A percentile compares a stretch with the other conserved stretches of the same genome.
Conservation (phyloP, 92 coral and sea anemone genomes). For the Isaurus tuberculatus region DNA sequence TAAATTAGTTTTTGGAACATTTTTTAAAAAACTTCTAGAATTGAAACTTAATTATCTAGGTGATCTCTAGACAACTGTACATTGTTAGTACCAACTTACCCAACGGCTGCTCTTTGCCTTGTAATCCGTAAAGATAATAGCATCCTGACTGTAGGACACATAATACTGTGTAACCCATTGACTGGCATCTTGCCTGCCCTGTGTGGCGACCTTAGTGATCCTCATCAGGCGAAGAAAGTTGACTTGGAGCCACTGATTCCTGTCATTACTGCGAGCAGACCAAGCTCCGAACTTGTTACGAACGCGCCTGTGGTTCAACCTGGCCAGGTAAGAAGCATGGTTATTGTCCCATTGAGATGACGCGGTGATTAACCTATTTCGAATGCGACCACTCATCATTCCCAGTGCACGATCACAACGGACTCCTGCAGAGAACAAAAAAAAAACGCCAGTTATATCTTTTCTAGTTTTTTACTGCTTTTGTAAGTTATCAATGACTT, state of each 20-base stretch:
- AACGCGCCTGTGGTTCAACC: conserved; percentile 43
- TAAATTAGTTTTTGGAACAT: too few species aligned
- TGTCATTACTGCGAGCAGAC: conserved; percentile 48
- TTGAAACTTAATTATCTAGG: too few species aligned
- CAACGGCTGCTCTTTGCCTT: conserved; percentile 47
- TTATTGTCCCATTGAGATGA: conserved; percentile 48
- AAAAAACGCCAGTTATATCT: neutral
- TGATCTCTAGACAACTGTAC: neutral
- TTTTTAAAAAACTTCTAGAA: too few species aligned
- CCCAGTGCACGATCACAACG: conserved; percentile 49
- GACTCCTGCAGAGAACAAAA: conserved; percentile 4
- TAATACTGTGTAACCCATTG: conserved; percentile 48
- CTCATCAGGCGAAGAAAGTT: conserved; percentile 66
- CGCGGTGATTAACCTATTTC: conserved; percentile 46
- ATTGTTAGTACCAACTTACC: neutral
- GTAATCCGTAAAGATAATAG: conserved; percentile 42
- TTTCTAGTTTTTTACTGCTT: too few species aligned
- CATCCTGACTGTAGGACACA: conserved; percentile 59
- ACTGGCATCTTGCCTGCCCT: conserved; percentile 42
- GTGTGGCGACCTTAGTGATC: conserved; percentile 71
- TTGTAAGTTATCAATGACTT: neutral
- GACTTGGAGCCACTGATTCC: conserved; percentile 77
- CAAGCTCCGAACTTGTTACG: conserved; percentile 47
- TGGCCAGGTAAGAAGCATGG: conserved; percentile 48
- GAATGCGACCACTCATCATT: conserved; percentile 44